These are phyloP conservation scores for Antheraea pernyi DNA, from an alignment of 1,140 invertebrate species.

Conservation along the genomic window DNA sequence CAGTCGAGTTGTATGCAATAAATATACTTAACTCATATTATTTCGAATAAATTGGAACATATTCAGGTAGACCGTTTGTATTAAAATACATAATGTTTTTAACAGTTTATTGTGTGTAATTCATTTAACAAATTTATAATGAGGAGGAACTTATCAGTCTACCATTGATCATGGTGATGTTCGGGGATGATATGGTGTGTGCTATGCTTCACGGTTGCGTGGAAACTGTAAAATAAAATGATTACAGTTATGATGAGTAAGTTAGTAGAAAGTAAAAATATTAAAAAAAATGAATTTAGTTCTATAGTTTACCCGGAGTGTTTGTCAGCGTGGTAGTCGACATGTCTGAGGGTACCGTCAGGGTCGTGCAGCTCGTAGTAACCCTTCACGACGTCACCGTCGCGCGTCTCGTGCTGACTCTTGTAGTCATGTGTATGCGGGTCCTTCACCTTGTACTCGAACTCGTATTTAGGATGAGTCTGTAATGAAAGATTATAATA, in stretches of 20 bases:
- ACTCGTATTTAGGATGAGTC: slow-evolving; percentile 40
- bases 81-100: neutral
- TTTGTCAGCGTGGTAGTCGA: slow-evolving; percentile 27
- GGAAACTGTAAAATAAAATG: slow-evolving; percentile 10
- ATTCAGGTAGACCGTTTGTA: neutral
- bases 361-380: slow-evolving; percentile 36
- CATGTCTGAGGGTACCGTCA: slow-evolving; percentile 32
- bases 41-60: neutral
- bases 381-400: slow-evolving; percentile 35
- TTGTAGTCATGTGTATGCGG: slow-evolving; percentile 38
- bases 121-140: neutral
- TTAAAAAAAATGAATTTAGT: neutral
- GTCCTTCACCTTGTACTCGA: slow-evolving; percentile 38
- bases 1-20: too few species aligned
- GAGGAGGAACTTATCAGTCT: neutral
- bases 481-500: slow-evolving; percentile 10
- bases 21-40: neutral
- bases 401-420: slow-evolving; percentile 31
- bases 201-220: slow-evolving; percentile 9
- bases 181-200: slow-evolving; percentile 8
- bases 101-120: slow-evolving; percentile 2
- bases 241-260: neutral
- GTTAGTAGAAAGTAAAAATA: neutral
- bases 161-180: slow-evolving; percentile 9
- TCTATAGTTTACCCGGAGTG: slow-evolving; percentile 5